These are phyloP conservation scores for Poeciliopsis retropinna DNA, from an alignment of 2,113 vertebrate genomes.

Conservation along the genomic window DNA sequence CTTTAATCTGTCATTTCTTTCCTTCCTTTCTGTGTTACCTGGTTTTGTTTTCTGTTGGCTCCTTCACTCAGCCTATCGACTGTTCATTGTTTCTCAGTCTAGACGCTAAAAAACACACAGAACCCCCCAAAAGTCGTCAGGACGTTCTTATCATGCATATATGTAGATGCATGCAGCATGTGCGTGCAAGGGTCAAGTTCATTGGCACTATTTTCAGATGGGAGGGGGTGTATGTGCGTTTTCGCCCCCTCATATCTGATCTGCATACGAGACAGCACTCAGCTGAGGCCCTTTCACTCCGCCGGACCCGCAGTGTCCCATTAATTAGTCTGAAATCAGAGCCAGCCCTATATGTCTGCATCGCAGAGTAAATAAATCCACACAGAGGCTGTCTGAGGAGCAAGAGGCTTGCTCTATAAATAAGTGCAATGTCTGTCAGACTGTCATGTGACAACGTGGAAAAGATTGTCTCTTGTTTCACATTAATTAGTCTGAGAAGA, in stretches of 20 bases:
- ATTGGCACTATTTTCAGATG: neutral
- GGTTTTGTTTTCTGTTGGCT: no score
- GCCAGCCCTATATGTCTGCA: conserved; percentile 41
- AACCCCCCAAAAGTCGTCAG: conserved; percentile 8
- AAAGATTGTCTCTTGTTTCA: conserved; percentile 48
- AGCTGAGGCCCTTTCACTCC: conserved; percentile 48
- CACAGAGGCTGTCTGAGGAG: conserved; percentile 51
- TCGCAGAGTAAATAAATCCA: conserved; percentile 62
- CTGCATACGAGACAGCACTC: conserved; percentile 56
- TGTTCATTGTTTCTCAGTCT: conserved; percentile 61
- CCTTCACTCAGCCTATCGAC: conserved; percentile 42
- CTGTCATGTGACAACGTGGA: conserved; percentile 20
- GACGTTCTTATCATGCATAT: conserved; percentile 52
- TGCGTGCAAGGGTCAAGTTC: conserved; percentile 49
- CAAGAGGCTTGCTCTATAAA: conserved; percentile 51
- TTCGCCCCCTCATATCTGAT: conserved; percentile 50
- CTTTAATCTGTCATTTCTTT: no score
- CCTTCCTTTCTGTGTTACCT: no score
- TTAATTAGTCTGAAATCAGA: conserved; percentile 71
- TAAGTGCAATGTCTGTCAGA: conserved; percentile 50
- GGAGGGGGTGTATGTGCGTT: conserved; percentile 28
- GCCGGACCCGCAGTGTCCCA: conserved; percentile 38
- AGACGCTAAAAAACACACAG: conserved; percentile 44
- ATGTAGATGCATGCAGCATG: conserved; percentile 65
- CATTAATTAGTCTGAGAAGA: conserved; percentile 52